phyloP scores from a whole-genome alignment of 2,797 vertebrate species.

The Molossus molossus region DNA sequence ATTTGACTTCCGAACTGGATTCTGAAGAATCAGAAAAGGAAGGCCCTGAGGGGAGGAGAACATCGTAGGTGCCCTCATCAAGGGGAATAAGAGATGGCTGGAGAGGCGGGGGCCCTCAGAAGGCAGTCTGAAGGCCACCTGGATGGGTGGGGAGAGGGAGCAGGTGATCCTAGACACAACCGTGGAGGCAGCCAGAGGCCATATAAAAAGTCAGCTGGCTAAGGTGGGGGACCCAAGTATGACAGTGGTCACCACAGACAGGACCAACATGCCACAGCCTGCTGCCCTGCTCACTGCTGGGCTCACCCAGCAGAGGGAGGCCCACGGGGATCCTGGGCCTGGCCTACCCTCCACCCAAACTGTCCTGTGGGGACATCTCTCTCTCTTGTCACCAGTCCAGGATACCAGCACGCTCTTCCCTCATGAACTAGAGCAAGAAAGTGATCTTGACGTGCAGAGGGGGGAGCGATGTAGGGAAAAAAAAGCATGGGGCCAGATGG shows the following conservation, averaged over 20 bases:
- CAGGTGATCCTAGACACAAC: not conserved
- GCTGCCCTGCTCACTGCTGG: not conserved
- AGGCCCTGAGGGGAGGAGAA: not conserved
- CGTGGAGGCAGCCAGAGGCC: not conserved
- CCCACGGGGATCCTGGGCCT: not conserved
- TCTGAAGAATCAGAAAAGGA: not conserved
- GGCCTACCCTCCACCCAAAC: not conserved
- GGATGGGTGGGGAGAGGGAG: not conserved
- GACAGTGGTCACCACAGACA: not conserved
- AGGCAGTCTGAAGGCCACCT: not conserved
- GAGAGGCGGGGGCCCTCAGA: not conserved
- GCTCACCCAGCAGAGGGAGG: not conserved
- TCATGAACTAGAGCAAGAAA: not conserved
- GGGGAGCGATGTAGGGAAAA: not conserved
- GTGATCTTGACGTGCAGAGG: not conserved
- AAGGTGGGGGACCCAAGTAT: not conserved
- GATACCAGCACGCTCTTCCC: not conserved
- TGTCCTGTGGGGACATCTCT: not conserved
- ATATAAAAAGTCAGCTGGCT: not conserved
- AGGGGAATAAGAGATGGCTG: not conserved
- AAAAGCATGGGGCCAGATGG: no score
- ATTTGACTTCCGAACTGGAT: not conserved
- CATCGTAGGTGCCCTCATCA: no score
- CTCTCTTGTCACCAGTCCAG: not conserved
- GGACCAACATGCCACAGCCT: rapidly evolving